Conservation (phyloP, 2,113 vertebrate species). For the Corythoichthys intestinalis region DNA sequence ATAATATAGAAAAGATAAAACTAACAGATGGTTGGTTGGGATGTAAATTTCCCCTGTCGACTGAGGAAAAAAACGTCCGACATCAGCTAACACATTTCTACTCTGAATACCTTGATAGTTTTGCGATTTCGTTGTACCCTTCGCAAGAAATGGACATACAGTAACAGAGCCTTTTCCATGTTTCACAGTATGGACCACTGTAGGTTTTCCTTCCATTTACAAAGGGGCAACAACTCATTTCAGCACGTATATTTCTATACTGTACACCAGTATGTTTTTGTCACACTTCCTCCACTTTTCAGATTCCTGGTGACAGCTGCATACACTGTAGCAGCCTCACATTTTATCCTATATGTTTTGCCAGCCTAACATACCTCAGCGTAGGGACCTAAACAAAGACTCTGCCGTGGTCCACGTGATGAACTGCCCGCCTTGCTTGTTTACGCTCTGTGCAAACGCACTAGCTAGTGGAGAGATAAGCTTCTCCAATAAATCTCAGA, state of each 20-base stretch:
- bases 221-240: neutral
- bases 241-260: neutral
- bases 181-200: no score
- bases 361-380: constrained; percentile 24
- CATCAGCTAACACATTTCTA: no score
- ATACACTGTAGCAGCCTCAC: constrained; percentile 22
- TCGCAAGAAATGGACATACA: no score
- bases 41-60: neutral
- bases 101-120: no score
- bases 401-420: constrained; percentile 22
- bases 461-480: constrained; percentile 37
- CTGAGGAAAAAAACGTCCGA: no score
- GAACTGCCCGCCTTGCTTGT: constrained; percentile 36
- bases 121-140: no score
- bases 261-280: constrained; percentile 12
- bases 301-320: constrained; percentile 26
- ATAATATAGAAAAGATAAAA: constrained; percentile 1
- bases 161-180: no score
- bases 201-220: no score
- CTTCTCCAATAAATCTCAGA: constrained; percentile 27
- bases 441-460: constrained; percentile 52
- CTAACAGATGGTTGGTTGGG: constrained; percentile 14
- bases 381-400: constrained; percentile 22
- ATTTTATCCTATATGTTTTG: constrained; percentile 23
- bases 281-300: constrained; percentile 15